These are phyloP conservation scores for Nyctalus aviator DNA, from an alignment of 2,797 vertebrate species.

Conservation along the genomic window DNA sequence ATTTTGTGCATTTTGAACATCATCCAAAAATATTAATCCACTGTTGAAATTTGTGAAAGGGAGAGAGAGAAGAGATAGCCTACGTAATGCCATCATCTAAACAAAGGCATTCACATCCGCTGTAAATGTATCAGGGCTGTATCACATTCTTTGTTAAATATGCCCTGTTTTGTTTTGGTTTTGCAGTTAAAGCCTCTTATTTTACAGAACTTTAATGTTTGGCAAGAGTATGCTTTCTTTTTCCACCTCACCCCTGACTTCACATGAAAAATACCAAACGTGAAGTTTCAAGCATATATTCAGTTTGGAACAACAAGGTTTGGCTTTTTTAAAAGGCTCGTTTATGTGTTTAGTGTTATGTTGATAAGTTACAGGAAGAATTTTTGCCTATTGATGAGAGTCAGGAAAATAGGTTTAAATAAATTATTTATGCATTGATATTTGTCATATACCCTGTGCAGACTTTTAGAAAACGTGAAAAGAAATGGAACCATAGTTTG, in stretches of 20 bases:
- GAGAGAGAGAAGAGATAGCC: slow-evolving; percentile 72
- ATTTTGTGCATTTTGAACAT: slow-evolving; percentile 81
- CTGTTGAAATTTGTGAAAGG: slow-evolving; percentile 82
- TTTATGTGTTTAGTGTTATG: not conserved
- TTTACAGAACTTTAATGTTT: slow-evolving; percentile 72
- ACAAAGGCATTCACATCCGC: slow-evolving; percentile 72
- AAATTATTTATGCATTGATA: slow-evolving; percentile 58
- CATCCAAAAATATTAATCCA: slow-evolving; percentile 81
- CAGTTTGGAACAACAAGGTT: not conserved
- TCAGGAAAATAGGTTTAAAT: slow-evolving; percentile 3
- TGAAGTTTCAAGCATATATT: not conserved
- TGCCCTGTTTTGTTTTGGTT: not conserved
- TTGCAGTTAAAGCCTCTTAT: slow-evolving; percentile 72
- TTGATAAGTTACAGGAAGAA: slow-evolving; percentile 2
- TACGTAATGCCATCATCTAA: slow-evolving; percentile 58
- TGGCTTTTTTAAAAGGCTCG: not conserved
- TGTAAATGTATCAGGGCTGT: slow-evolving; percentile 68
- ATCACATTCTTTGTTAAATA: slow-evolving; percentile 61
- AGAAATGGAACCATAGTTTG: not conserved
- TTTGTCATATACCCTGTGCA: not conserved
- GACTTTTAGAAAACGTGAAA: slow-evolving; percentile 5
- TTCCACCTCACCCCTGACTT: slow-evolving; percentile 50
- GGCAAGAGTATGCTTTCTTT: slow-evolving; percentile 55
- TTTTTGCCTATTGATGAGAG: slow-evolving; percentile 16
- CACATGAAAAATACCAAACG: not conserved